A percentile compares a stretch with the other conserved stretches of the same genome.
Conservation (phyloP, 1,140 invertebrate species). For the Ostrea edulis region DNA sequence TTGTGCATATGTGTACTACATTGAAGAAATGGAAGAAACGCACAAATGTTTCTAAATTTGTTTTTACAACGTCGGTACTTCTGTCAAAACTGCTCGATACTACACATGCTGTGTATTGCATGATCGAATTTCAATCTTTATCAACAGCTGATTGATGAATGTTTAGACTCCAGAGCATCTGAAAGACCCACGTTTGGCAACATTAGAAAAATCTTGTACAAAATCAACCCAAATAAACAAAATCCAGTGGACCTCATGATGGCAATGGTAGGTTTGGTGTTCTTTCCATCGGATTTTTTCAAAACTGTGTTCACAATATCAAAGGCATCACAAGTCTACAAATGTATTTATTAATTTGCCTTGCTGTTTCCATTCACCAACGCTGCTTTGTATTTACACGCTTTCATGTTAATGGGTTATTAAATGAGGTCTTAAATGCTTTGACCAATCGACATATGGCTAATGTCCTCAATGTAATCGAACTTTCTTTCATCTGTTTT, state of each 20-base stretch:
- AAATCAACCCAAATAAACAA: slow-evolving; percentile 71
- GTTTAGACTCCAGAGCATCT: background rate
- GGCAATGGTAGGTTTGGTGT: slow-evolving; percentile 64
- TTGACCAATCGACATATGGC: background rate
- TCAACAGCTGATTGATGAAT: background rate
- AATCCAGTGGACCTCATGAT: slow-evolving; percentile 73
- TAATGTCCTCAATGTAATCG: background rate
- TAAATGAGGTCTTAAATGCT: background rate
- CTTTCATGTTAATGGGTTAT: background rate
- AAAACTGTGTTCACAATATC: background rate
- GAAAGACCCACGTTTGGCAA: slow-evolving; percentile 65
- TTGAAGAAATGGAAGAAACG: too few species aligned
- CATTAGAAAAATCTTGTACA: slow-evolving; percentile 66
- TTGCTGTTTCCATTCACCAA: background rate
- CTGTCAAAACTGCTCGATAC: too few species aligned
- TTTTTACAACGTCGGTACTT: too few species aligned
- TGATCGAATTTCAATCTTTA: background rate
- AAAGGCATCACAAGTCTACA: background rate
- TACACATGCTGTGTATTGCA: too few species aligned
- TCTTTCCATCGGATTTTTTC: background rate
- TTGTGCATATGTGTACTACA: too few species aligned
- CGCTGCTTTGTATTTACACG: background rate
- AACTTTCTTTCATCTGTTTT: background rate
- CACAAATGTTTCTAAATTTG: too few species aligned
- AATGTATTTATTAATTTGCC: background rate